These are phyloP conservation scores for Anastatus disparis DNA, from an alignment of 1,140 invertebrate species.

Conservation along the genomic window DNA sequence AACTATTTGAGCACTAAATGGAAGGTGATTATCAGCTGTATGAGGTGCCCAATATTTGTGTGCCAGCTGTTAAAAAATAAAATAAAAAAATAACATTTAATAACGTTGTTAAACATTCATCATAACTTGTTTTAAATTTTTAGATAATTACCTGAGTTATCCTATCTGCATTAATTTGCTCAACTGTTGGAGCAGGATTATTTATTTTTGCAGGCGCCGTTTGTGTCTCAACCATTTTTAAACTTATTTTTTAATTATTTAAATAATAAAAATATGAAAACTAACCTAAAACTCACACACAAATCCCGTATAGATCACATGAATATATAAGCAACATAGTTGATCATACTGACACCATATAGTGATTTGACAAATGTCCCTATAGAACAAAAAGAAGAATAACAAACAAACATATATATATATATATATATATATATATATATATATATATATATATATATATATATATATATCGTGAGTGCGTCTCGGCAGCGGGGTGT, in stretches of 20 bases:
- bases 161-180: constrained; percentile 85
- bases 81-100: background rate
- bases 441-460: too few relatives aligned
- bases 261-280: background rate
- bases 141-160: constrained; percentile 86
- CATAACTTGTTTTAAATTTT: too few relatives aligned
- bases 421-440: too few relatives aligned
- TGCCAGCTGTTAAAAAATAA: constrained; percentile 74
- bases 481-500: constrained; percentile 2
- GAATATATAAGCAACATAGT: too few relatives aligned
- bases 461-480: too few relatives aligned
- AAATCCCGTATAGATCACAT: too few relatives aligned
- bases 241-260: constrained; percentile 10
- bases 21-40: constrained; percentile 74
- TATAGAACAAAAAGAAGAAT: too few relatives aligned
- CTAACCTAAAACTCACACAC: constrained; percentile 12
- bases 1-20: constrained; percentile 79
- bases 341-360: too few relatives aligned
- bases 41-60: constrained; percentile 90
- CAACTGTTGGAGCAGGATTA: constrained; percentile 78
- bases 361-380: too few relatives aligned
- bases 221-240: constrained; percentile 56
- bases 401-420: too few relatives aligned
- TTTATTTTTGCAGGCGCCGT: constrained; percentile 64
- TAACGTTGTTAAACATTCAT: background rate